A percentile compares a stretch with the other conserved stretches of the same genome.
Conservation (phyloP, 2,888 invertebrate species). For the Chironomus riparius region DNA sequence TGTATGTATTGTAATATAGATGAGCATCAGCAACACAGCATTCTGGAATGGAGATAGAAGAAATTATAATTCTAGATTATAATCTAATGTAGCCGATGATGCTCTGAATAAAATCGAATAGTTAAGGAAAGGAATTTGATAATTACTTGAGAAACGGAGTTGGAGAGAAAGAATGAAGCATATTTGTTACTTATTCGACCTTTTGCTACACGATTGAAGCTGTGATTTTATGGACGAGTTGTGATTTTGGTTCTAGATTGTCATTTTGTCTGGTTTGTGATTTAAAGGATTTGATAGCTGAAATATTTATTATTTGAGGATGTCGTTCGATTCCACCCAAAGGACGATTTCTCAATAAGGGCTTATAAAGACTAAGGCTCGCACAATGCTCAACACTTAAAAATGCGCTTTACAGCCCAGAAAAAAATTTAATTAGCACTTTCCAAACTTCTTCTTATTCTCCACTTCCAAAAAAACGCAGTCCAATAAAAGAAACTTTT, state of each 20-base stretch:
- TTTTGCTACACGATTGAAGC: not conserved
- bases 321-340: too few species aligned
- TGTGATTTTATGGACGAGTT: too few species aligned
- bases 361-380: too few species aligned
- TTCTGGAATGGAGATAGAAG: not conserved
- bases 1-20: too few species aligned
- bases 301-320: too few species aligned
- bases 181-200: not conserved
- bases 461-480: too few species aligned
- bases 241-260: not conserved
- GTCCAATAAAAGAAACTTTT: too few species aligned
- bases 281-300: too few species aligned
- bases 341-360: too few species aligned
- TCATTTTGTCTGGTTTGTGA: not conserved
- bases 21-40: too few species aligned
- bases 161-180: not conserved
- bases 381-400: not conserved
- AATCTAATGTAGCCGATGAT: not conserved
- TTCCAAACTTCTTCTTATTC: too few species aligned
- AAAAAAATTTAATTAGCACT: too few species aligned
- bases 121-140: conserved; percentile 9
- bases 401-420: not conserved
- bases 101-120: not conserved
- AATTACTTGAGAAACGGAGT: not conserved
- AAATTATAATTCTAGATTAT: conserved; percentile 18